Base-by-base conservation (phyloP, 2,888 invertebrate genomes). In the Drosophila nr. medialis region DNA sequence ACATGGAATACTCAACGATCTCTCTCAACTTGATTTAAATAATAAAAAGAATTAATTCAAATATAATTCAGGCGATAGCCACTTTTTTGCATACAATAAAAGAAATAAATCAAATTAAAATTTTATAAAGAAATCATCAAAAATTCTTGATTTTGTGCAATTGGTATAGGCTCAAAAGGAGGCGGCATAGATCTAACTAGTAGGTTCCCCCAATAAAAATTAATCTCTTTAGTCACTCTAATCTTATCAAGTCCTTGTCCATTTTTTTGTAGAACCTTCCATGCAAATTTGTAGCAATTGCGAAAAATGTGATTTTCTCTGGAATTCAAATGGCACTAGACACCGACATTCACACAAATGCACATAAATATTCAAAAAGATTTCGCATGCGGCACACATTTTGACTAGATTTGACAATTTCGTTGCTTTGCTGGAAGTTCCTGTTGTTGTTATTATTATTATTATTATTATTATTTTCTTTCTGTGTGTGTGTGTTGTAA, bases 331-430 rank as follows among this genome's bases (percentile, higher is more conserved):
- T 75, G 68, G 67, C 29, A 74, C 7, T 27, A 61, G 48, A 62
- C 42, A 61, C 56, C 53, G 34, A 55, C 40, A 38, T 27, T 13
- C 36, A 54, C 18, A 58, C 36, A 42, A 29, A 58, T 15, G 58
- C 42, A 58, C 66, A 85, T 85, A 89, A 83, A 90, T 90, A 90
- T 90, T 90, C 90, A 89, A 81, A 86, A 86, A 76, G 82, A 86
- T 89, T 86, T 90, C 67, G 89, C 80, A 86, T 86, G 89, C 89
- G 87, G 85, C 89, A 80, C 86, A 86, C 86, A 86, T 89, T 90
- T 86, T 90, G 86, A 86, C 86, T 86, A 86, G 85, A 90, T 86
- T 86, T 86, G 90, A 89, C 89, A 90, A 84, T 90, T 89, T 85
- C 81, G 38, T 70, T 55, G 58, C 36, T 61, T 66, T 51, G 21